Percentiles rank a stretch among this genome's conserved stretches.
Evolutionary conservation across 1,140 invertebrate species (phyloP).

Genomic region (Panonychus citri): DNA sequence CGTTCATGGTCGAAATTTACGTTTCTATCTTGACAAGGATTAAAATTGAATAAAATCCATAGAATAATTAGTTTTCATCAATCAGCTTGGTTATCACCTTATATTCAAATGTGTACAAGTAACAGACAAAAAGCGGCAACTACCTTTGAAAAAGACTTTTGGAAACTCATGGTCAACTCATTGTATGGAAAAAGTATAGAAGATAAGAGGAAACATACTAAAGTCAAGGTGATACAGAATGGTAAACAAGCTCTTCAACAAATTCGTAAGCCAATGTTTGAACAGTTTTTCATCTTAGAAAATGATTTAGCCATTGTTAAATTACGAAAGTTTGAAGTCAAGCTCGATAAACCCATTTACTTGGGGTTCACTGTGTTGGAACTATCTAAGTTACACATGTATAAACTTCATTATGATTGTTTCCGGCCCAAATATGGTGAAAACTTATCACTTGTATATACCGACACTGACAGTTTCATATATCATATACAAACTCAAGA

Average conservation of each 20-base stretch:
- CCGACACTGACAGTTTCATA: conserved; percentile 12
- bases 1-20: conserved; percentile 27
- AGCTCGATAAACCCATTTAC: conserved; percentile 18
- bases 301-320: conserved; percentile 10
- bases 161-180: conserved; percentile 25
- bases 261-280: conserved; percentile 22
- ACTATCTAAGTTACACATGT: conserved; percentile 17
- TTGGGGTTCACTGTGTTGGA: conserved; percentile 16
- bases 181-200: conserved; percentile 28
- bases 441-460: conserved; percentile 10
- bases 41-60: conserved; percentile 27
- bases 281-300: conserved; percentile 15
- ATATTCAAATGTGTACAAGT: conserved; percentile 24
- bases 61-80: conserved; percentile 26
- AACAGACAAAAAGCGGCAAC: conserved; percentile 14
- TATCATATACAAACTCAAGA: conserved; percentile 11
- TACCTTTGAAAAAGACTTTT: conserved; percentile 19
- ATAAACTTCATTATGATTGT: conserved; percentile 18
- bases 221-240: conserved; percentile 22
- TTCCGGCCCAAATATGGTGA: conserved; percentile 14
- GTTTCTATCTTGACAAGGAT: conserved; percentile 26
- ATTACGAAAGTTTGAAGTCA: conserved; percentile 12
- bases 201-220: conserved; percentile 24
- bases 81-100: conserved; percentile 24
- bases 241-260: conserved; percentile 17